Conservation (phyloP, 2,797 vertebrate genomes). For the Fratercula arctica region DNA sequence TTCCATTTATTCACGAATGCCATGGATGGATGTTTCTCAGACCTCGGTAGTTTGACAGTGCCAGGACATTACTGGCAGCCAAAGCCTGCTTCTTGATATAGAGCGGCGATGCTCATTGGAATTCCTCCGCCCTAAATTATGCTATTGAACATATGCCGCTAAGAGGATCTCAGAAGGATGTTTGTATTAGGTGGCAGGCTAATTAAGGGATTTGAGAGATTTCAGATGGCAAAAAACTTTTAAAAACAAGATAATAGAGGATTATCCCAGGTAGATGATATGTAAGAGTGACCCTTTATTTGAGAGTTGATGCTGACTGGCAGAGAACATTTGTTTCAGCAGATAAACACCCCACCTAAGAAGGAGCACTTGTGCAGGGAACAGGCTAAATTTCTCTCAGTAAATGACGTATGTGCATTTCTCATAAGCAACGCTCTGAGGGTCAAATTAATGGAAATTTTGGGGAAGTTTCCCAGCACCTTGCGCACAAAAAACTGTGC, state of each 20-base stretch:
- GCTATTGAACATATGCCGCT: neutral
- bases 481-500: neutral
- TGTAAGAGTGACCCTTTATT: neutral
- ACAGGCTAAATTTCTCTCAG: neutral
- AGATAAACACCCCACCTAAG: neutral
- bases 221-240: neutral
- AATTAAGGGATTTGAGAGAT: neutral
- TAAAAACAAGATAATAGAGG: neutral
- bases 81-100: neutral
- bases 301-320: neutral
- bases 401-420: rapidly evolving
- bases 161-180: neutral
- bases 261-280: neutral
- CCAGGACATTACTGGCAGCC: conserved; percentile 20
- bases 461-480: neutral
- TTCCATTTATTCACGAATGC: neutral
- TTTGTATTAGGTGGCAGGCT: neutral
- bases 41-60: neutral
- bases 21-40: neutral
- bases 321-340: neutral
- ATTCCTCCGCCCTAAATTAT: neutral
- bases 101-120: neutral
- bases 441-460: neutral
- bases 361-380: neutral
- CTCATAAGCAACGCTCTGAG: neutral